Conservation (phyloP, 2,113 vertebrate species). For the Genyomyrus donnyi region DNA sequence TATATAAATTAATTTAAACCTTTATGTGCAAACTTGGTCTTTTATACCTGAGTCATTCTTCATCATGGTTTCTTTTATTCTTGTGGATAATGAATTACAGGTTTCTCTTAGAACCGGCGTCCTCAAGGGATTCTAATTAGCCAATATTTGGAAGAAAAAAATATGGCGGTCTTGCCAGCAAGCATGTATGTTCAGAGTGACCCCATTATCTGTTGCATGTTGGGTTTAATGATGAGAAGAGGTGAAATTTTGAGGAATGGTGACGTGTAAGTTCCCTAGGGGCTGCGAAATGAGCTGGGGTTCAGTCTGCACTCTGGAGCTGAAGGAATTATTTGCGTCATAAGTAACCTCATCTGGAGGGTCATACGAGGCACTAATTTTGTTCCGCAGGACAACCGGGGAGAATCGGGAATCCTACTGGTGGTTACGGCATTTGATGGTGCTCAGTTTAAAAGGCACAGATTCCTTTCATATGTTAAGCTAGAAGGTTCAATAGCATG, state of each 20-base stretch:
- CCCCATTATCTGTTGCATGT: not conserved
- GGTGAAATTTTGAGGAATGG: not conserved
- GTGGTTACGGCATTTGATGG: not conserved
- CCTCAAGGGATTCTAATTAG: not conserved
- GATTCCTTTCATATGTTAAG: not conserved
- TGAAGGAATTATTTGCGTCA: not conserved
- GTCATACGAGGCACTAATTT: not conserved
- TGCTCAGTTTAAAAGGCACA: not conserved
- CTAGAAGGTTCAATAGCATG: not conserved
- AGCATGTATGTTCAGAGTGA: not conserved
- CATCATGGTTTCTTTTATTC: not conserved
- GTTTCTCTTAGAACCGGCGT: not conserved
- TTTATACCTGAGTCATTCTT: not conserved
- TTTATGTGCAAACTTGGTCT: not conserved
- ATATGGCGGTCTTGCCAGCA: not conserved
- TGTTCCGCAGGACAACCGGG: not conserved
- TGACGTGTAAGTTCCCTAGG: not conserved
- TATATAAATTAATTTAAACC: conserved; percentile 72
- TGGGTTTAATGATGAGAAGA: not conserved
- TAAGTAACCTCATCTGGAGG: not conserved
- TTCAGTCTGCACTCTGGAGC: not conserved
- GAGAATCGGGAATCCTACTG: not conserved
- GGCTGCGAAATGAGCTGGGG: not conserved
- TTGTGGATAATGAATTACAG: not conserved
- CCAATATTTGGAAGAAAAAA: not conserved